Percentiles rank a stretch among this genome's conserved stretches.
These are phyloP conservation scores for Dromococcyx pavoninus DNA, from an alignment of 2,797 vertebrate species.

Conservation along the genomic window DNA sequence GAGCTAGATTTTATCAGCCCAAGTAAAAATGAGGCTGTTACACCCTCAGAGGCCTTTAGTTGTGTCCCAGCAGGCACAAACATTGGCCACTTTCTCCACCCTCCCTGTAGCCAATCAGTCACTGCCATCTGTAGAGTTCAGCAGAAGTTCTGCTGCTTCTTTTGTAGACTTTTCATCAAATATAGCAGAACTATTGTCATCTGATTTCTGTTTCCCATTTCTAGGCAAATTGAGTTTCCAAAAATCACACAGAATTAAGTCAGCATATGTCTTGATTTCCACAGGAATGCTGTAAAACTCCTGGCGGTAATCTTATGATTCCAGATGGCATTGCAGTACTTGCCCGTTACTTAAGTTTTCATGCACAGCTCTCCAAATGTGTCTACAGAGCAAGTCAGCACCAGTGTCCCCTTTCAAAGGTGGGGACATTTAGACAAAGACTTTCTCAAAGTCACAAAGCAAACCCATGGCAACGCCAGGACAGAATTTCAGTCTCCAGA, in stretches of 20 bases:
- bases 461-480: not conserved
- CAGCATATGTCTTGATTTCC: slow-evolving; percentile 9
- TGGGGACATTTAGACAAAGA: not conserved
- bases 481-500: not conserved
- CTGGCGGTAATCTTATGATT: not conserved
- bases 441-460: not conserved
- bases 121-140: not conserved
- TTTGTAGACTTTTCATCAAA: not conserved
- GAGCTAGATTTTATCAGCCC: not conserved
- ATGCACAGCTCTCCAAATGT: not conserved
- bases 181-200: not conserved
- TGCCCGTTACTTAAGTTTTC: not conserved
- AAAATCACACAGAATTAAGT: not conserved
- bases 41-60: not conserved
- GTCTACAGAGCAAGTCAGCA: not conserved
- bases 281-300: not conserved
- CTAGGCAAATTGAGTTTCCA: not conserved
- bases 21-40: not conserved
- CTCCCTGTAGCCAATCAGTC: not conserved
- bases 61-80: not conserved
- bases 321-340: not conserved
- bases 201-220: not conserved
- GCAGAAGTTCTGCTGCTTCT: not conserved
- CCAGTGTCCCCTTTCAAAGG: not conserved
- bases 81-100: not conserved